Percentiles rank a stretch among this genome's conserved stretches.
Conservation (phyloP, 2,797 vertebrate genomes). For the Phoebastria nigripes region DNA sequence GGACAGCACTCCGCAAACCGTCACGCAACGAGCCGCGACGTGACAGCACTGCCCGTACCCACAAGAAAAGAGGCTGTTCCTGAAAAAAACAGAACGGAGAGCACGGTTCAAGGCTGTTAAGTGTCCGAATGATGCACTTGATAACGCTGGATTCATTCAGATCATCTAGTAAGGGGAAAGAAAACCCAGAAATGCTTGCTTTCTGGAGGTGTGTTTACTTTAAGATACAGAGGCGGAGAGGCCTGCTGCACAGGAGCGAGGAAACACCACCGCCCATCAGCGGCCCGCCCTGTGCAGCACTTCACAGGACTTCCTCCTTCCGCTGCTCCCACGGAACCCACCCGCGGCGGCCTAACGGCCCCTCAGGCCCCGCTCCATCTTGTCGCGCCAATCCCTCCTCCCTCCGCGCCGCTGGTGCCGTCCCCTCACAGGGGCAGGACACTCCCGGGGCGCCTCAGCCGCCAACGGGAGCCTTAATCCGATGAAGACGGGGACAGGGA, state of each 20-base stretch:
- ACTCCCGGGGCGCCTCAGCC: too few species aligned
- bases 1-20: accelerated
- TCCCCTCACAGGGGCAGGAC: too few species aligned
- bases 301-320: constrained; percentile 16
- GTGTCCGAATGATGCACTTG: not conserved
- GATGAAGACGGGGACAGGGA: too few species aligned
- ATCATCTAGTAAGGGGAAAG: accelerated
- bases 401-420: not conserved
- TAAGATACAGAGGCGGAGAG: not conserved
- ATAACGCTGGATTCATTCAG: not conserved
- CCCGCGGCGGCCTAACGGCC: not conserved
- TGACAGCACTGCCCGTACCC: not conserved
- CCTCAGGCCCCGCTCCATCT: not conserved
- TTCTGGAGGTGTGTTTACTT: not conserved
- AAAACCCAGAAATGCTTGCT: not conserved
- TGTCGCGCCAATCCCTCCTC: not conserved
- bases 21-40: accelerated
- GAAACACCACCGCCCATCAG: not conserved
- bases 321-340: not conserved
- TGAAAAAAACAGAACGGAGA: accelerated
- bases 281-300: not conserved
- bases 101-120: not conserved
- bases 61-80: not conserved
- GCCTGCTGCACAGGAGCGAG: not conserved
- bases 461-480: not conserved